Conservation (phyloP, 2,113 vertebrate genomes). For the Clarias macrocephalus region DNA sequence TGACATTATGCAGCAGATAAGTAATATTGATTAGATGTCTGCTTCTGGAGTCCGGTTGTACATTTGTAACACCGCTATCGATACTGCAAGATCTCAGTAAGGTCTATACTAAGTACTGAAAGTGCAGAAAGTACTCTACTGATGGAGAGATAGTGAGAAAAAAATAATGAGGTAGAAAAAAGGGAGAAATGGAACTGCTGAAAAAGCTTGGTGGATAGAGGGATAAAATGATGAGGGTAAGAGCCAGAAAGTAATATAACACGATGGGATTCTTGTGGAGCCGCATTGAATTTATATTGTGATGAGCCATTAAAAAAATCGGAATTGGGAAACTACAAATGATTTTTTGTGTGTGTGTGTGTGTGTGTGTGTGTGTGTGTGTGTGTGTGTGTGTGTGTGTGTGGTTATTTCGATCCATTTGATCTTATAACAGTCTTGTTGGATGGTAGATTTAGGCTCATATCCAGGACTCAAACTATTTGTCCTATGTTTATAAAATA, state of each 20-base stretch:
- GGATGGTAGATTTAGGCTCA: not conserved
- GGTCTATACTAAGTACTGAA: not conserved
- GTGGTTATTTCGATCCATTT: not conserved
- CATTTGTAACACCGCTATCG: not conserved
- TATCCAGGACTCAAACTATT: not conserved
- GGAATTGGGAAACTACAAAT: not conserved
- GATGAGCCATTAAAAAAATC: not conserved
- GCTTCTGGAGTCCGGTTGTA: not conserved
- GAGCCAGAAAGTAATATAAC: not conserved
- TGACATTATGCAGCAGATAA: not conserved
- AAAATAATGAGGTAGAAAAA: not conserved
- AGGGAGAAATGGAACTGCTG: not conserved
- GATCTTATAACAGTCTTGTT: not conserved
- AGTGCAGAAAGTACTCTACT: not conserved
- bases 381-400: not conserved
- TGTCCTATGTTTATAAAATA: not conserved
- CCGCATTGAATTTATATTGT: not conserved
- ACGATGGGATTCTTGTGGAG: not conserved
- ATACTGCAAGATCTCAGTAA: not conserved
- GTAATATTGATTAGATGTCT: constrained; percentile 2
- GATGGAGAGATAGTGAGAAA: not conserved
- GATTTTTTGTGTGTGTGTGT: not conserved
- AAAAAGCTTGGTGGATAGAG: not conserved
- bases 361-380: not conserved
- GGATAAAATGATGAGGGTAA: not conserved